Base-by-base conservation (phyloP, 2,888 invertebrate genomes). In the Holacanthella duospinosa region DNA sequence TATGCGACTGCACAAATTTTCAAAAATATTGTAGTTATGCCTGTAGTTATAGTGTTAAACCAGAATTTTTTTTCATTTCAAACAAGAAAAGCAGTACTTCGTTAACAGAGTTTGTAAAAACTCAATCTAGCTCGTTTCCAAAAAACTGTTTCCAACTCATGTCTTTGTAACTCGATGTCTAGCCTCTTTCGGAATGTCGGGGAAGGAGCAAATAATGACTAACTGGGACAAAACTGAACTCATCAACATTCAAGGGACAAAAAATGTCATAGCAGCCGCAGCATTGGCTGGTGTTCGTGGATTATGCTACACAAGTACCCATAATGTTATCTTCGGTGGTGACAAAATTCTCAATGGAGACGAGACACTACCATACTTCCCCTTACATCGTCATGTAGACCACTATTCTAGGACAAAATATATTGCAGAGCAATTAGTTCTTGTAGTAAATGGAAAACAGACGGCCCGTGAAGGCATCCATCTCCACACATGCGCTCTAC, bases 181-280 rank as follows among this genome's bases (percentile, higher is more conserved):
- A 69, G 79, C 79, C 2, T 78, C 78, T 0, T 79, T 77, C 68
- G 79, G 79, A 16, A 79, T 79, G 79, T 77, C 78, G 28, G 79
- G 79, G 3, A 72, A 75, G 59, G 78, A 78, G 68, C 77, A 77
- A 75, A n/a, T n/a, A n/a, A n/a, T n/a, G n/a, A 75, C 64, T 16
- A 29, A 66, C 54, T 68, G 68, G 64, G 65, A 78, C 68, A 76
- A 72, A 63, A 74, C 74, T 28, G 77, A 78, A 66, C 69, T 74
- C 54, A 75, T 79, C 2, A 79, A 79, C 71, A 72, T 78, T 27
- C 69, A 69, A n/a, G 79, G 79, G 28, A 78, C 78, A 21, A 66
- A 74, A 54, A 77, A 77, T 69, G 75, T 78, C 2, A 71, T 79
- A 2, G 56, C 74, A 75, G 77, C 76, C 1, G 78, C 79, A 69